Base-by-base conservation (phyloP, 2,888 invertebrate species). In the Rhamnusium bicolor region DNA sequence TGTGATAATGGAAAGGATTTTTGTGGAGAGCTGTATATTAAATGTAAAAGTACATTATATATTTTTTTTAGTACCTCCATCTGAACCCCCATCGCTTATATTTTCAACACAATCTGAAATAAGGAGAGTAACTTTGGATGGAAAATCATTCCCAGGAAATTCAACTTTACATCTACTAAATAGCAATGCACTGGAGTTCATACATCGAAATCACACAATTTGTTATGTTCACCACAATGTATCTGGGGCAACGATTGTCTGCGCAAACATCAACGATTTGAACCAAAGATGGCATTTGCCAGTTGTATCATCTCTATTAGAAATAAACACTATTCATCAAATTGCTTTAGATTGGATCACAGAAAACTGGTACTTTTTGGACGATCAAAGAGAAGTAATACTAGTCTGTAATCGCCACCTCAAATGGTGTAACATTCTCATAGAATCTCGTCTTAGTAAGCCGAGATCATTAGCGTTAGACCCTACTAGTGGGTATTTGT, bases 261-360 rank as follows among this genome's bases (percentile, higher is more conserved):
- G 95, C 87, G 92, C 92, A 77, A 89, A 90, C 80, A 91, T 92
- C 62, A 92, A 93, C 83, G 90, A 94, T 87, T 89, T 94, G 82
- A 87, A 90, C 62, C 87, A 89, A 67, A 89, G 89, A 77, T 92
- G 92, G 91, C 87, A 87, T 69, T 86, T 93, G 83, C 91, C 91
- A 62, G 83, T 90, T 73, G 92, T 93, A 47, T 88, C 90, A 10
- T 90, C 93, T 75, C 92, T 94, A 84, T 90, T 93, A 6, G 91
- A 91, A 80, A 88, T 80, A 3, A 90, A 91, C 85, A 90, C 92
- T 78, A 93, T 96, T 77, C 92, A 92, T 78, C 93, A 94, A 85
- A 90, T 96, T 83, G 93, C 93, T 5, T 87, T 93, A 78, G 97
- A 97, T 89, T 97, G 97, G 97, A 89, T 96, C 71, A 92, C 94